Evolutionary conservation across 2,888 invertebrate species (phyloP).

Genomic region (Limnephilus rhombicus): DNA sequence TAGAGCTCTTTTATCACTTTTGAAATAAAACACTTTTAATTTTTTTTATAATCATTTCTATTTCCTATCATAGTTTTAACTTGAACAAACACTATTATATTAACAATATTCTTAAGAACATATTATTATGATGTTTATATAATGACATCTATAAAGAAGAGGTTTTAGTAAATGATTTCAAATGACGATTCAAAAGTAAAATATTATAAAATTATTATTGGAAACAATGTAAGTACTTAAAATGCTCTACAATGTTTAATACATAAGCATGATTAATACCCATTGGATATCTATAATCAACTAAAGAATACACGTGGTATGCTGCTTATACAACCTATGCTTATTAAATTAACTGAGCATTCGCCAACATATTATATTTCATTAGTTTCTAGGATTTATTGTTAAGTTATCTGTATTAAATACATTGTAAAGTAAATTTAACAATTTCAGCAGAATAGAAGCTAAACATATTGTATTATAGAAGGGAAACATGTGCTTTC

Average conservation of each 20-base stretch:
- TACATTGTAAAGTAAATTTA: constrained; percentile 4
- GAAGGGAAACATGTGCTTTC: constrained; percentile 11
- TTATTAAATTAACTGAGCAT: constrained; percentile 35
- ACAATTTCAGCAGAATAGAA: not conserved
- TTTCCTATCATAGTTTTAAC: constrained; percentile 62
- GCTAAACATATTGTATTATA: constrained; percentile 1
- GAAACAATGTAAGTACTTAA: constrained; percentile 10
- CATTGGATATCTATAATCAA: constrained; percentile 11
- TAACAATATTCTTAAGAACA: constrained; percentile 61
- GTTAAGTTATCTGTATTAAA: not conserved
- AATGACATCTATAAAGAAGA: constrained; percentile 55
- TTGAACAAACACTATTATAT: constrained; percentile 64
- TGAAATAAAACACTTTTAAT: constrained; percentile 22
- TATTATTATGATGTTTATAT: constrained; percentile 54
- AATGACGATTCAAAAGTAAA: constrained; percentile 19
- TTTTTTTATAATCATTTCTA: constrained; percentile 60
- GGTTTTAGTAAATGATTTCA: constrained; percentile 41
- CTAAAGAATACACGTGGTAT: constrained; percentile 5
- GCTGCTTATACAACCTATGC: constrained; percentile 26
- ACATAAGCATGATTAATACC: constrained; percentile 28
- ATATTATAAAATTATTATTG: not conserved
- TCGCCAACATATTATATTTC: constrained; percentile 21
- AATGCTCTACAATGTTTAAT: not conserved
- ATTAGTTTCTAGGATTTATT: constrained; percentile 34
- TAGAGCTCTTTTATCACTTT: too few species aligned